Conservation (phyloP, 2,888 invertebrate genomes). For the Platerodrilus igneus region DNA sequence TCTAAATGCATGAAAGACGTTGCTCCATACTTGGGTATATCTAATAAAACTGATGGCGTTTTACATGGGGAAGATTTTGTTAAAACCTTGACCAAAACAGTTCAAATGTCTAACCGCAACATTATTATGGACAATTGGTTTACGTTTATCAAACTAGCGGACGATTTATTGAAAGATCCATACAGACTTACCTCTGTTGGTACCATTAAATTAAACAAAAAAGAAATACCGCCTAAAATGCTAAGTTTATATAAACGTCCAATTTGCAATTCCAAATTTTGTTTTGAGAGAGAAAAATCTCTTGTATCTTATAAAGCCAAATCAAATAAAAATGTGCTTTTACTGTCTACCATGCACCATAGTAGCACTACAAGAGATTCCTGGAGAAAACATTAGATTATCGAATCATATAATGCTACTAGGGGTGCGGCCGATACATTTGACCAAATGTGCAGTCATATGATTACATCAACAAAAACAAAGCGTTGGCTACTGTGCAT, state of each 20-base stretch:
- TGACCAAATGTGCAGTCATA: slow-evolving; percentile 11
- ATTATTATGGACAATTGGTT: slow-evolving; percentile 40
- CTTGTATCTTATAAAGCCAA: slow-evolving; percentile 14
- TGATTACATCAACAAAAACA: slow-evolving; percentile 10
- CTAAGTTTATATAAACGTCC: slow-evolving; percentile 3
- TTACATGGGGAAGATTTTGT: slow-evolving; percentile 31
- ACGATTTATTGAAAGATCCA: slow-evolving; percentile 32
- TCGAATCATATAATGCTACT: slow-evolving; percentile 12
- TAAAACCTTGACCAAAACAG: slow-evolving; percentile 28
- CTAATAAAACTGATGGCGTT: slow-evolving; percentile 31
- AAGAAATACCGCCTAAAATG: slow-evolving; percentile 37
- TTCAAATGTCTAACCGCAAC: slow-evolving; percentile 31
- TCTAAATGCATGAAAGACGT: slow-evolving; percentile 35
- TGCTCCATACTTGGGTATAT: slow-evolving; percentile 34
- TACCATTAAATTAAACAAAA: slow-evolving; percentile 37
- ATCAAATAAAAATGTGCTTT: slow-evolving; percentile 17
- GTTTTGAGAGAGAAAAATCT: slow-evolving; percentile 14
- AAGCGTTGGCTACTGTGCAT: slow-evolving; percentile 10
- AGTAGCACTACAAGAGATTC: background rate
- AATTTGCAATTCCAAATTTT: slow-evolving; percentile 10
- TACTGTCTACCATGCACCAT: slow-evolving; percentile 11
- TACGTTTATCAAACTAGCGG: slow-evolving; percentile 35
- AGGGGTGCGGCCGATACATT: slow-evolving; percentile 14
- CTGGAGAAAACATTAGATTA: slow-evolving; percentile 11
- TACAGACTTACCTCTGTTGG: slow-evolving; percentile 37